Evolutionary conservation across 2,797 vertebrate species (phyloP).

Genomic region (Kryptolebias ocellatus): DNA sequence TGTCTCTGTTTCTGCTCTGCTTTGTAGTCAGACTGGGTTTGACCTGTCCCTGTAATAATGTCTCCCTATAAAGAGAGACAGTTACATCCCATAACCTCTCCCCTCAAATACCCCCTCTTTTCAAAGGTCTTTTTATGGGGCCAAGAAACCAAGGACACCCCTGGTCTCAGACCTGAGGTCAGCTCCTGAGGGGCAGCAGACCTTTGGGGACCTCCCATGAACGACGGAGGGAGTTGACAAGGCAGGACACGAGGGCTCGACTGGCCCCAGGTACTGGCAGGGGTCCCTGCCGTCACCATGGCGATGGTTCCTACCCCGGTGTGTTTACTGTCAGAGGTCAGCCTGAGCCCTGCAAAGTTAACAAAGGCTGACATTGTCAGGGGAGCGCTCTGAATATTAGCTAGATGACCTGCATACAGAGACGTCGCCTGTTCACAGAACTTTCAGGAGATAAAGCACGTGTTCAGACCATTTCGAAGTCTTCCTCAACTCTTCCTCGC

Average conservation of each 20-base stretch:
- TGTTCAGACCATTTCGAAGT: slow-evolving; percentile 21
- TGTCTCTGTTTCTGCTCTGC: slow-evolving; percentile 59
- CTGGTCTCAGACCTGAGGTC: slow-evolving; percentile 65
- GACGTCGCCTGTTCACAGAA: slow-evolving; percentile 25
- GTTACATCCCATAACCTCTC: slow-evolving; percentile 64
- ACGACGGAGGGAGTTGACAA: slow-evolving; percentile 54
- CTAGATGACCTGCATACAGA: slow-evolving; percentile 56
- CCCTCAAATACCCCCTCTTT: slow-evolving; percentile 37
- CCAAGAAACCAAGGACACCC: slow-evolving; percentile 61
- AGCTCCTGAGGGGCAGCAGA: slow-evolving; percentile 55
- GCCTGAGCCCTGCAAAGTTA: slow-evolving; percentile 43
- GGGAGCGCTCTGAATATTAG: slow-evolving; percentile 48
- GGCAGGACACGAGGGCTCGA: slow-evolving; percentile 63
- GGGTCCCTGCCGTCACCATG: slow-evolving; percentile 63
- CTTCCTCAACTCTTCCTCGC: slow-evolving; percentile 29
- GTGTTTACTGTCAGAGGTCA: slow-evolving; percentile 78
- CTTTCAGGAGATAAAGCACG: slow-evolving; percentile 36
- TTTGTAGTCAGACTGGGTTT: slow-evolving; percentile 66
- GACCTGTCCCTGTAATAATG: slow-evolving; percentile 74
- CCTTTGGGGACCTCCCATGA: slow-evolving; percentile 65
- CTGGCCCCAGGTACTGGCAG: slow-evolving; percentile 64
- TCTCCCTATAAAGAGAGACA: slow-evolving; percentile 61
- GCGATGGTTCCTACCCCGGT: slow-evolving; percentile 68
- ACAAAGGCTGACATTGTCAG: slow-evolving; percentile 71
- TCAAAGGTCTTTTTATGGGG: slow-evolving; percentile 70